phyloP scores from a whole-genome alignment of 2,888 invertebrate species.

The Lasioglossum villosulum region DNA sequence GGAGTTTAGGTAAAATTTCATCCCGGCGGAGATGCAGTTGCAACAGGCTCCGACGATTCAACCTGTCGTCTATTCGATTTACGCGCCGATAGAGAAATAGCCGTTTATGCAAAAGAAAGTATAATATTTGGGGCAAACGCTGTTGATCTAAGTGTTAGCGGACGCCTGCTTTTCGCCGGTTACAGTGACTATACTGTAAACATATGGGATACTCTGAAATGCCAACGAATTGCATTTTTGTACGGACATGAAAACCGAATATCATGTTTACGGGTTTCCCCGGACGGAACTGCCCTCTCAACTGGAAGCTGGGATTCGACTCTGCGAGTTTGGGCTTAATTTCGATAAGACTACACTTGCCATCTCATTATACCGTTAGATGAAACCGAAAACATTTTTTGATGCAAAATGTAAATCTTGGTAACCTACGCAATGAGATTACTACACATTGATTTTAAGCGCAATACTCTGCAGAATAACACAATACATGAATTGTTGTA shows the following conservation, averaged over 20 bases:
- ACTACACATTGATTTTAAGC: constrained; percentile 35
- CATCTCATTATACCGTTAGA: constrained; percentile 31
- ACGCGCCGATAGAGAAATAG: constrained; percentile 98
- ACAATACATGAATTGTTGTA: constrained; percentile 27
- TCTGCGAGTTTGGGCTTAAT: constrained; percentile 88
- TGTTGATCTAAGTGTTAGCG: constrained; percentile 98
- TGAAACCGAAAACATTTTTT: constrained; percentile 22
- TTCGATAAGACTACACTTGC: constrained; percentile 17
- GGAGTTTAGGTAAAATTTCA: constrained; percentile 93
- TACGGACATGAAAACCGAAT: constrained; percentile 99
- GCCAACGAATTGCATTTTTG: constrained; percentile 93
- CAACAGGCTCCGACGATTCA: constrained; percentile 99
- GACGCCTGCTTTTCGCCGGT: constrained; percentile 97
- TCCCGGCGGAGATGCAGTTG: constrained; percentile 99
- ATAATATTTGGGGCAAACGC: constrained; percentile 99
- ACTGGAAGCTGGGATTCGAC: constrained; percentile 99
- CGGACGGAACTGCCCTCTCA: constrained; percentile 98
- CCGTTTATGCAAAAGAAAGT: constrained; percentile 97
- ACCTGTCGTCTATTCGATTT: constrained; percentile 98
- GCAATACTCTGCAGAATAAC: constrained; percentile 29
- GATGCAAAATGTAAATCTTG: constrained; percentile 38
- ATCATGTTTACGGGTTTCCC: constrained; percentile 95
- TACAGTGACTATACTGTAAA: constrained; percentile 99
- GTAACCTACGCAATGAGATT: constrained; percentile 31
- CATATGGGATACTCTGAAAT: constrained; percentile 99